phyloP scores from a whole-genome alignment of 2,888 invertebrate species.

The Pelosia muscerda region DNA sequence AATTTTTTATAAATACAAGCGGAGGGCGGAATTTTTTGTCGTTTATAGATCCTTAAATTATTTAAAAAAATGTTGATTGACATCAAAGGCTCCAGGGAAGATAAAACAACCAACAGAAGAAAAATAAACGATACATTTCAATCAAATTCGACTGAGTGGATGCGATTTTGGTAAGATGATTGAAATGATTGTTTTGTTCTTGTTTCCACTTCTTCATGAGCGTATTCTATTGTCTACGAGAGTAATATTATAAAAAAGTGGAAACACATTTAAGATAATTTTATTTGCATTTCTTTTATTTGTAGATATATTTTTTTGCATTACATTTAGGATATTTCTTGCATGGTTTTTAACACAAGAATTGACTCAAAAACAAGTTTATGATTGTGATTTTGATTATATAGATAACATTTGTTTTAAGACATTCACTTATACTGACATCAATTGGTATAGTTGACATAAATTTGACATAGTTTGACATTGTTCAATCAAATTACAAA shows the following conservation, averaged over 20 bases:
- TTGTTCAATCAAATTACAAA: too few species aligned
- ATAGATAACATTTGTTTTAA: too few species aligned
- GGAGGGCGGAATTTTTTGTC: neutral
- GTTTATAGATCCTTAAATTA: constrained; percentile 16
- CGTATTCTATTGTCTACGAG: constrained; percentile 15
- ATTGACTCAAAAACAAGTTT: neutral
- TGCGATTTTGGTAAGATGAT: constrained; percentile 44
- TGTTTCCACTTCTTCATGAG: constrained; percentile 32
- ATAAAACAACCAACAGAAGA: constrained; percentile 43
- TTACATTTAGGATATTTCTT: neutral
- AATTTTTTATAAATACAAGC: neutral
- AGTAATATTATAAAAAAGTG: neutral
- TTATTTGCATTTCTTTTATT: neutral
- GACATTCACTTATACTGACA: too few species aligned
- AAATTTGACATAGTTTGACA: too few species aligned
- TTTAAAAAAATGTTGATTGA: constrained; percentile 27
- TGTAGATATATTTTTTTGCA: neutral
- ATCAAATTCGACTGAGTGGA: constrained; percentile 53
- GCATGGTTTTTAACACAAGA: neutral
- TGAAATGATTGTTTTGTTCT: constrained; percentile 48
- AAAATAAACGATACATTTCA: constrained; percentile 49
- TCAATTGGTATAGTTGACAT: too few species aligned
- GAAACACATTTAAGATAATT: neutral
- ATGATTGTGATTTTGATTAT: too few species aligned
- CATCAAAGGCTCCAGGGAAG: constrained; percentile 41